A percentile compares a stretch with the other conserved stretches of the same genome.
Conservation (phyloP, 2,888 invertebrate genomes). For the Hirtodrosophila duncani region DNA sequence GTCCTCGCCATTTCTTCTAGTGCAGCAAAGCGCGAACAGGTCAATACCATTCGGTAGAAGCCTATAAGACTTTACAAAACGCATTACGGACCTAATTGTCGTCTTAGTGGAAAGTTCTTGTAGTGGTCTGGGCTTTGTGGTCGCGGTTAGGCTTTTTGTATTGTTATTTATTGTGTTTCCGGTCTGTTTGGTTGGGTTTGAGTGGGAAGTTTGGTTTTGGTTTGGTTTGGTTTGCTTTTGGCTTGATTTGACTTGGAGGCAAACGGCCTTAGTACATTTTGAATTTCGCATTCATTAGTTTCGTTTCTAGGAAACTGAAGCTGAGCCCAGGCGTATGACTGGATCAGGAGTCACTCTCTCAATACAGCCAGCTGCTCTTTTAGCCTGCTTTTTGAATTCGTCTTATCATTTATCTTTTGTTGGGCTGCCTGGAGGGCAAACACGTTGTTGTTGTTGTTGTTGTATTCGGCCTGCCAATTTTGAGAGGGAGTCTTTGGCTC, state of each 20-base stretch:
- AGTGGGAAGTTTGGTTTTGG: too few relatives aligned
- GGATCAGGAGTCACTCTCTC: background rate
- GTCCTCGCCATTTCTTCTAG: too few relatives aligned
- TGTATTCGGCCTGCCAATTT: constrained; percentile 43
- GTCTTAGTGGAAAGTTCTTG: constrained; percentile 12
- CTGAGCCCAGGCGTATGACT: constrained; percentile 7
- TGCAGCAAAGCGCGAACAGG: background rate
- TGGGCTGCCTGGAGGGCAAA: constrained; percentile 21
- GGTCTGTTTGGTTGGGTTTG: constrained; percentile 30
- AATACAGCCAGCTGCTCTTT: background rate
- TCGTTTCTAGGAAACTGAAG: constrained; percentile 27
- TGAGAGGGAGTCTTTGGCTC: constrained; percentile 21
- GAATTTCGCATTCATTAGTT: constrained; percentile 63
- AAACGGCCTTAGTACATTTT: constrained; percentile 50
- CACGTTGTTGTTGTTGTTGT: constrained; percentile 1
- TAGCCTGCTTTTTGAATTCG: constrained; percentile 30
- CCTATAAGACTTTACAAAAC: too few relatives aligned
- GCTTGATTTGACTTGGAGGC: too few relatives aligned
- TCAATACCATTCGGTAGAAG: constrained; percentile 1
- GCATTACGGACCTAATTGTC: too few relatives aligned
- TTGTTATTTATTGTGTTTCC: constrained; percentile 58
- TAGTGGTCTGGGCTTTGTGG: constrained; percentile 13
- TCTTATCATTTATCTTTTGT: constrained; percentile 66
- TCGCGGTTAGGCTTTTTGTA: constrained; percentile 36
- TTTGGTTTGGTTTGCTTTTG: too few relatives aligned